Base-by-base conservation (phyloP, 2,113 vertebrate species). In the Ophthalmolycus amberensis region DNA sequence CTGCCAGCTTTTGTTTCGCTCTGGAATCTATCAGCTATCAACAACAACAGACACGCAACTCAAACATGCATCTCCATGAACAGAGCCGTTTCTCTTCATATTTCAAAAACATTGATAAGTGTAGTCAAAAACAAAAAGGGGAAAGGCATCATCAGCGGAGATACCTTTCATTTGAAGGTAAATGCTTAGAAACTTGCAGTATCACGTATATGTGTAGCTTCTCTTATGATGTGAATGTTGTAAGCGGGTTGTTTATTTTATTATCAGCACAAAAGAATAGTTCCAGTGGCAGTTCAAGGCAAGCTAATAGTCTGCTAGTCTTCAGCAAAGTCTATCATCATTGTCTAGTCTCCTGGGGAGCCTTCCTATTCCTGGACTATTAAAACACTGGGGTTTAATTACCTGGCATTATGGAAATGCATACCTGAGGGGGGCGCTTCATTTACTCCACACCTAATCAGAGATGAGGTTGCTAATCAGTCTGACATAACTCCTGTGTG, bases 361-460 rank as follows among this genome's bases (percentile, higher is more conserved):
- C 42, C 85, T 88, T 87, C 90, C 88, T 86, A 86, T 92, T 91
- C 87, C 86, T 90, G 85, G 88, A 89, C 84, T 91, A 93, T 91
- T 94, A 91, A 92, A 93, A 90, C 89, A 88, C 91, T 82, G 75
- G 90, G 88, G 91, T 88, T 92, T 95, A 93, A 95, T 94, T 94
- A 95, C 91, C 91, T 93, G 90, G 90, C 91, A 95, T 92, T 93
- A 94, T 94, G 93, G 92, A 94, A 94, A 94, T 92, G 91, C 86
- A 79, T 90, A 91, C 90, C 92, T 90, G 91, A 91, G 87, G 89
- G 90, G 88, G 85, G 89, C 71, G 77, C 88, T 93, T 94, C 91
- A 93, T 93, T 93, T 93, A 93, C 91, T 91, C 85, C 69, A 89
- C 87, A 86, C 86, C 93, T 93, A 94, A 94, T 95, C 92, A 93